Evolutionary conservation across 2,797 vertebrate species (phyloP).

Genomic region (Eospalax fontanierii): DNA sequence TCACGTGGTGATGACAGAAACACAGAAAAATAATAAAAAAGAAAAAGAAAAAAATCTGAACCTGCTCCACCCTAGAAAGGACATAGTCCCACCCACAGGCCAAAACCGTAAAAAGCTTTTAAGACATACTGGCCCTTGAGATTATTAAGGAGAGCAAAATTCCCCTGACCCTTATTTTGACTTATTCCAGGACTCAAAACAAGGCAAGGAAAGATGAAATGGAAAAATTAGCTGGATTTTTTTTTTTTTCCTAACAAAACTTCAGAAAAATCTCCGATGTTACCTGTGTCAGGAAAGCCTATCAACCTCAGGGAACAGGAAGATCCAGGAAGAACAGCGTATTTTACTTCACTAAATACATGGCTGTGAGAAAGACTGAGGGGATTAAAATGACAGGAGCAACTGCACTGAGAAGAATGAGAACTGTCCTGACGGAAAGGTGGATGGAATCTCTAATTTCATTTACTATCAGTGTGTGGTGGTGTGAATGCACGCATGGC

Average conservation of each 20-base stretch:
- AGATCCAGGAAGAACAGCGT: not conserved
- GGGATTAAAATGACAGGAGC: not conserved
- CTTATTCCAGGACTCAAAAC: not conserved
- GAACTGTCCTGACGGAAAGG: not conserved
- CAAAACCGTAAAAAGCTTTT: not conserved
- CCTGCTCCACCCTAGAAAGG: not conserved
- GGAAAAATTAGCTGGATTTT: not conserved
- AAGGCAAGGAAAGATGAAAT: not conserved
- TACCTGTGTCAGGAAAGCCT: not conserved
- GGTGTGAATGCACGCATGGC: not conserved
- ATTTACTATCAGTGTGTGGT: not conserved
- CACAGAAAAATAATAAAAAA: not conserved
- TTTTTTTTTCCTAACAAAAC: not conserved
- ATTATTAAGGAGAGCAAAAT: not conserved
- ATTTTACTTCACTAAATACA: not conserved
- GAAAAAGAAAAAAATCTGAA: not conserved
- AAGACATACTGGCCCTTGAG: not conserved
- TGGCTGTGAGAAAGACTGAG: slow-evolving; percentile 2
- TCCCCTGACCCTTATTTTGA: not conserved
- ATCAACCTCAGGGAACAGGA: not conserved
- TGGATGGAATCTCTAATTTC: not conserved
- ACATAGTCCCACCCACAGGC: not conserved
- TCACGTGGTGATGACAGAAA: not conserved
- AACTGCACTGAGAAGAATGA: not conserved
- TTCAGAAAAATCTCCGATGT: not conserved